A percentile compares a stretch with the other conserved stretches of the same genome.
Evolutionary conservation across 2,113 vertebrate species (phyloP).

Genomic region (Struthidea cinerea): DNA sequence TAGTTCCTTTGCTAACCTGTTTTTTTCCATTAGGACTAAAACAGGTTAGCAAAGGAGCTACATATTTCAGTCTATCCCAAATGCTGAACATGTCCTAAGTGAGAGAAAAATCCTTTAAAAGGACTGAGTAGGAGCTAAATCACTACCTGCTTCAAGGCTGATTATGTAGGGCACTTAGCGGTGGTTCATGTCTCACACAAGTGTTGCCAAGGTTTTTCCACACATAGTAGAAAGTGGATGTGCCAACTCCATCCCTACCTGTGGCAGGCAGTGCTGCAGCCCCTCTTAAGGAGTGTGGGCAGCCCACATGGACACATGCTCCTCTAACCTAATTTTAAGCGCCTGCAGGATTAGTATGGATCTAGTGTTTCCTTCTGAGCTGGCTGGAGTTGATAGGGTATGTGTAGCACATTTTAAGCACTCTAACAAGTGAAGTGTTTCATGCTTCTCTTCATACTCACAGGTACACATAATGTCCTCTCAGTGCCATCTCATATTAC

Average conservation of each 20-base stretch:
- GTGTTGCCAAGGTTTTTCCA: neutral
- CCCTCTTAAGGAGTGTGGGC: neutral
- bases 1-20: neutral
- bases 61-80: neutral
- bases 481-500: neutral
- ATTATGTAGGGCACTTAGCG: neutral
- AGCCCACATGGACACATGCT: neutral
- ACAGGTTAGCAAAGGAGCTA: neutral
- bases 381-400: neutral
- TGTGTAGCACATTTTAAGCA: neutral
- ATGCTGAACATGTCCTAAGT: neutral
- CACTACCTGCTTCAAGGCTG: neutral
- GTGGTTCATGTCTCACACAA: too few species aligned
- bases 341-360: neutral
- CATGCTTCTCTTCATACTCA: neutral
- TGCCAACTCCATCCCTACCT: neutral
- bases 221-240: accelerated
- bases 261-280: neutral
- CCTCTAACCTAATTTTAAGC: neutral
- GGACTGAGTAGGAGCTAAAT: neutral
- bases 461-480: neutral
- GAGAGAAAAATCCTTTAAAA: neutral
- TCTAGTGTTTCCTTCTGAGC: neutral
- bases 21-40: neutral
- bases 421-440: neutral